Evolutionary conservation across 2,113 vertebrate genomes (phyloP).

Genomic region (Rhagologus leucostigma): DNA sequence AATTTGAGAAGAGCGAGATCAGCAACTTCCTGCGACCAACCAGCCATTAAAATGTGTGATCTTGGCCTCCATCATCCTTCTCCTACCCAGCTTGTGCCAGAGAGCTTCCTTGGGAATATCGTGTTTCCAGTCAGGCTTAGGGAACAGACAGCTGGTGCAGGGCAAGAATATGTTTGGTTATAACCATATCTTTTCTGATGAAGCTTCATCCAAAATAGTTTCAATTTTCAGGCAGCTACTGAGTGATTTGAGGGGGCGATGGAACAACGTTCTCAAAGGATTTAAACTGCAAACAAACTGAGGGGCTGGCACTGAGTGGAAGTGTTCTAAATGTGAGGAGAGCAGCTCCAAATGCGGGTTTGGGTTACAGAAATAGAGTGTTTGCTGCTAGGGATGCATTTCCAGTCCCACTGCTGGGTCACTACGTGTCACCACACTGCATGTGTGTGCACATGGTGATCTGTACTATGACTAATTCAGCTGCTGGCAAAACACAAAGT

Average conservation of each 20-base stretch:
- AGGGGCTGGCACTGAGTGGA: not conserved
- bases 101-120: constrained; percentile 44
- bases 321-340: constrained; percentile 27
- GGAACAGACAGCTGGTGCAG: constrained; percentile 31
- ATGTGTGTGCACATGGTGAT: not conserved
- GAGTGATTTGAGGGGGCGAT: not conserved
- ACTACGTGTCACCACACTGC: not conserved
- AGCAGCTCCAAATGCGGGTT: not conserved
- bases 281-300: not conserved
- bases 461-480: not conserved
- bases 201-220: constrained; percentile 26
- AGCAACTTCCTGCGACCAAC: not conserved
- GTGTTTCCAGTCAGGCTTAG: constrained; percentile 18
- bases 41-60: not conserved
- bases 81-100: not conserved
- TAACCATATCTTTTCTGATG: not conserved
- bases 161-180: not conserved
- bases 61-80: not conserved
- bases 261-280: not conserved
- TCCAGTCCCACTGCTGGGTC: not conserved
- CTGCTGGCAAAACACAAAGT: not conserved
- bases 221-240: not conserved
- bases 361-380: constrained; percentile 3
- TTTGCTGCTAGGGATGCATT: not conserved
- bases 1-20: not conserved